These are phyloP conservation scores for Acronicta alni DNA, from an alignment of 2,888 invertebrate species.

Conservation along the genomic window DNA sequence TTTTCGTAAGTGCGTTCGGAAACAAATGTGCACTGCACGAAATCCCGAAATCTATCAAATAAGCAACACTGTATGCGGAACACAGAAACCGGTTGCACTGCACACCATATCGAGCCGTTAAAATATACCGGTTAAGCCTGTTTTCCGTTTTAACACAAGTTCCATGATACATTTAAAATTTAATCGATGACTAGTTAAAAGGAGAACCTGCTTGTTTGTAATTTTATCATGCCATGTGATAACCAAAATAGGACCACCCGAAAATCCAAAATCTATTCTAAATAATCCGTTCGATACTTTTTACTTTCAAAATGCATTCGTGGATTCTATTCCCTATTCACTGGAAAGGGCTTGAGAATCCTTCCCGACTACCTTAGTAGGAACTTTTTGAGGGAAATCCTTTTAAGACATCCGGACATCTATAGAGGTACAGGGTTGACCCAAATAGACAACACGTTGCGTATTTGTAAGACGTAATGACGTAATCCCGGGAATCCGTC, in stretches of 20 bases:
- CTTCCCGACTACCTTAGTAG: constrained; percentile 20
- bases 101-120: too few species aligned
- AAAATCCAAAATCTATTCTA: constrained; percentile 22
- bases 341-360: constrained; percentile 10
- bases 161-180: too few species aligned
- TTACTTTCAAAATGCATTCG: constrained; percentile 34
- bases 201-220: too few species aligned
- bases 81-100: too few species aligned
- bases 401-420: constrained; percentile 53
- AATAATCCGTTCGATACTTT: constrained; percentile 37
- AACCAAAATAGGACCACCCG: constrained; percentile 15
- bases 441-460: constrained; percentile 47
- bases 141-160: too few species aligned
- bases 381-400: constrained; percentile 41
- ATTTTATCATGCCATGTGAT: too few species aligned
- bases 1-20: too few species aligned
- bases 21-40: too few species aligned
- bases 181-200: too few species aligned
- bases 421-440: constrained; percentile 48
- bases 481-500: constrained; percentile 44
- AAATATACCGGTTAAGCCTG: too few species aligned
- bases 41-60: too few species aligned
- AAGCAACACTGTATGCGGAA: too few species aligned
- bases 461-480: constrained; percentile 51
- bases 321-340: constrained; percentile 26